A percentile compares a stretch with the other conserved stretches of the same genome.
phyloP scores from a whole-genome alignment of 2,888 invertebrate species.

The Plebejus anna region DNA sequence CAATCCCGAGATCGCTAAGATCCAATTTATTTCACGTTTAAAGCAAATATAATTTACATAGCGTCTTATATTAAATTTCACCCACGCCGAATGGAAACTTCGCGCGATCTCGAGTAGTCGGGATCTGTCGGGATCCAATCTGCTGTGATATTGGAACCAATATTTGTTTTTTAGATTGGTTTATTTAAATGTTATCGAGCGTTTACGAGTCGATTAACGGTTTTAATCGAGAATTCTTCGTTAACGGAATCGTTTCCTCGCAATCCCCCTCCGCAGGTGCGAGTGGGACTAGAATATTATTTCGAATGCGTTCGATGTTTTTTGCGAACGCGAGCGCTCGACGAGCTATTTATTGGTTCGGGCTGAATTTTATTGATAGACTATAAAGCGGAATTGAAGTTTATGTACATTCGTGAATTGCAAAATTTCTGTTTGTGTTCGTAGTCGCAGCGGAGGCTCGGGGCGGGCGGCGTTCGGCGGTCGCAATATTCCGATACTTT shows the following conservation, averaged over 20 bases:
- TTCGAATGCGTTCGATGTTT: conserved; percentile 8
- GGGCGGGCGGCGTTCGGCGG: neutral
- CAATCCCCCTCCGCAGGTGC: conserved; percentile 4
- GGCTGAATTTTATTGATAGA: conserved; percentile 25
- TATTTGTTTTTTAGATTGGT: conserved; percentile 31
- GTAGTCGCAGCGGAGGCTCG: neutral
- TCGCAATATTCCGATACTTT: conserved; percentile 18
- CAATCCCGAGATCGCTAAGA: conserved; percentile 25
- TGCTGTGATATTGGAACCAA: conserved; percentile 31
- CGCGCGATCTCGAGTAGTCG: conserved; percentile 29
- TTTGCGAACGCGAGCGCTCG: neutral
- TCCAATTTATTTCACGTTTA: conserved; percentile 29
- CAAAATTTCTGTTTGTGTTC: conserved; percentile 19
- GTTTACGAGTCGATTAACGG: conserved; percentile 28
- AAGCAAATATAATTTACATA: conserved; percentile 31
- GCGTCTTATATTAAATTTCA: conserved; percentile 31
- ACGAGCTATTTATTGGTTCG: conserved; percentile 23
- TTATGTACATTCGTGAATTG: conserved; percentile 22
- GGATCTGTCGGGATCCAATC: conserved; percentile 31
- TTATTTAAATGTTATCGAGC: conserved; percentile 31
- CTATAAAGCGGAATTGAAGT: conserved; percentile 21
- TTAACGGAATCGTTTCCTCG: conserved; percentile 11
- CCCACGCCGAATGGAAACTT: conserved; percentile 29
- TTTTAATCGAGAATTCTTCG: conserved; percentile 27
- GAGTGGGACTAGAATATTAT: neutral